phyloP scores from a whole-genome alignment of 2,113 vertebrate genomes.

The Pipa parva region DNA sequence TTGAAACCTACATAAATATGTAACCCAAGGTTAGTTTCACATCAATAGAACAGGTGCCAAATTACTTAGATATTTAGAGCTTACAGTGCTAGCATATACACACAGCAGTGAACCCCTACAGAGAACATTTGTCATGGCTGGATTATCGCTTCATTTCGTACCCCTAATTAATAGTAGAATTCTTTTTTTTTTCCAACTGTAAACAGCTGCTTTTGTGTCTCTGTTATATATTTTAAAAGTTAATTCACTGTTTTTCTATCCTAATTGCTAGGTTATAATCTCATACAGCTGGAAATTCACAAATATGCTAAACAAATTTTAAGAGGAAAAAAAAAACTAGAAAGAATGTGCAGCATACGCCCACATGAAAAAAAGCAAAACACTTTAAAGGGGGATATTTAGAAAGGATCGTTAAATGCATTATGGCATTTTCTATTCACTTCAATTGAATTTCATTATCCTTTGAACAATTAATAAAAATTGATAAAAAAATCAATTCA shows the following conservation, averaged over 20 bases:
- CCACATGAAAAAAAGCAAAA: too few species aligned
- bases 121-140: constrained; percentile 48
- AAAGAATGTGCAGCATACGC: constrained; percentile 8
- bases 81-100: constrained; percentile 44
- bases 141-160: constrained; percentile 55
- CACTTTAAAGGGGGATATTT: too few species aligned
- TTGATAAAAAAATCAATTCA: too few species aligned
- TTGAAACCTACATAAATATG: constrained; percentile 46
- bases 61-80: constrained; percentile 26
- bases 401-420: too few species aligned
- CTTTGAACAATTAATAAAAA: too few species aligned
- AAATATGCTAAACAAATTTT: too few species aligned
- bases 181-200: constrained; percentile 24
- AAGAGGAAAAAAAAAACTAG: too few species aligned
- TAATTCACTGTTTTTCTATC: too few species aligned
- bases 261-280: too few species aligned
- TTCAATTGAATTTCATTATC: too few species aligned
- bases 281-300: too few species aligned
- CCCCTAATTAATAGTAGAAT: constrained; percentile 55
- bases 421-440: too few species aligned
- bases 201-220: neutral
- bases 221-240: neutral
- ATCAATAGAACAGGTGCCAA: constrained; percentile 54
- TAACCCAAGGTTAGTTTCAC: constrained; percentile 37
- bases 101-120: constrained; percentile 44